Conservation (phyloP, 2,797 vertebrate species). For the Phoebastria nigripes region DNA sequence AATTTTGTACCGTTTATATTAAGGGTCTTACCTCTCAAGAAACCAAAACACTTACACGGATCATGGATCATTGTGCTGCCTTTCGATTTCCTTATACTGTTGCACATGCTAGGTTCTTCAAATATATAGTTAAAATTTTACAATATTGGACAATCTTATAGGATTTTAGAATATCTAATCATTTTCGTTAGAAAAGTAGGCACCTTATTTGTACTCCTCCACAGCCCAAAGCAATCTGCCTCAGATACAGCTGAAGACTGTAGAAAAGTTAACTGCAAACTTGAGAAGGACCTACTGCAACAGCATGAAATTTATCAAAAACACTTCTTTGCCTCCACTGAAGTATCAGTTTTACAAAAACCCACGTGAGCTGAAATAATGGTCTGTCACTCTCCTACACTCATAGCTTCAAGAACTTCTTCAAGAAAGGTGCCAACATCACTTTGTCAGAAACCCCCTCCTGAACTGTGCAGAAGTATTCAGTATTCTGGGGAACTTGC, state of each 20-base stretch:
- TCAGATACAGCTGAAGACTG: not conserved
- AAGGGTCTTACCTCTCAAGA: not conserved
- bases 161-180: not conserved
- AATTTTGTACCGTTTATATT: not conserved
- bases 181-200: not conserved
- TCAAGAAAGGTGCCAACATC: constrained; percentile 29
- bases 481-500: constrained; percentile 39
- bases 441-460: constrained; percentile 28
- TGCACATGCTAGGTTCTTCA: not conserved
- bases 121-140: not conserved
- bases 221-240: not conserved
- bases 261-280: not conserved
- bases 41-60: not conserved
- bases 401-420: constrained; percentile 43
- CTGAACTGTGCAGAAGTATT: constrained; percentile 42
- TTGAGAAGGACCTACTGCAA: not conserved
- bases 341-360: constrained; percentile 2
- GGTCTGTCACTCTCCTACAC: not conserved
- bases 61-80: not conserved
- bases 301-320: not conserved
- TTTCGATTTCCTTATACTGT: not conserved
- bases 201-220: not conserved
- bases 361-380: not conserved
- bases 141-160: not conserved
- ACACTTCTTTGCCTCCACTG: not conserved